phyloP scores from a whole-genome alignment of 2,797 vertebrate genomes.

The Siniperca undulata region DNA sequence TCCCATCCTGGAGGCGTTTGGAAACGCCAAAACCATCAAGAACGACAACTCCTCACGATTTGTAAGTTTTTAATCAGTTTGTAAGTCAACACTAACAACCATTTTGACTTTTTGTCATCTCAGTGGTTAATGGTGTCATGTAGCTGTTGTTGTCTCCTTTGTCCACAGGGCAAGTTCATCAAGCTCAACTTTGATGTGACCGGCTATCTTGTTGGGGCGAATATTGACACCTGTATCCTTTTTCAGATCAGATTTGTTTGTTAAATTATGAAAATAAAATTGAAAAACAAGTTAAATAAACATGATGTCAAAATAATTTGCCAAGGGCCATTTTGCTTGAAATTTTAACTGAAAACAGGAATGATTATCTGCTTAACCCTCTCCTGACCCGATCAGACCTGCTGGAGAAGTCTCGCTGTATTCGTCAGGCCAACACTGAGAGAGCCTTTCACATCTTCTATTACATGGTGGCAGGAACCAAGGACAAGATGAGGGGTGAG shows the following conservation, averaged over 20 bases:
- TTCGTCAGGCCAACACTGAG: constrained; percentile 94
- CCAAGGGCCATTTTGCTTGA: not conserved
- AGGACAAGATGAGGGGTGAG: constrained; percentile 87
- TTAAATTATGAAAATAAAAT: too few species aligned
- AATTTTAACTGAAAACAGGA: not conserved
- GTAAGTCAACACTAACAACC: rapidly evolving
- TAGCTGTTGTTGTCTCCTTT: constrained; percentile 28
- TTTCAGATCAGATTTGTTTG: not conserved
- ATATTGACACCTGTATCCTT: constrained; percentile 98
- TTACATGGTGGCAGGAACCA: constrained; percentile 93
- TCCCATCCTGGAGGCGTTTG: constrained; percentile 97
- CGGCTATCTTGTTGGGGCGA: constrained; percentile 94
- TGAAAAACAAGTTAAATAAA: too few species aligned
- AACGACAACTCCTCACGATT: constrained; percentile 99
- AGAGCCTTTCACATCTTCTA: constrained; percentile 98
- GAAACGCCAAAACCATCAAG: constrained; percentile 98
- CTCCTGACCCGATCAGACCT: constrained; percentile 86
- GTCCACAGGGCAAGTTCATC: constrained; percentile 95
- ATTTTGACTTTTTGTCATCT: not conserved
- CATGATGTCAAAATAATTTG: too few species aligned
- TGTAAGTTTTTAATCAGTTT: constrained; percentile 70
- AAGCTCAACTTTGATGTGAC: constrained; percentile 99
- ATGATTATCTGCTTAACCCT: constrained; percentile 45
- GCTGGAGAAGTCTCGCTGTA: constrained; percentile 96
- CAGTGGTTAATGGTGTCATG: not conserved